phyloP scores from a whole-genome alignment of 2,888 invertebrate genomes.

The Branchellion lobata region DNA sequence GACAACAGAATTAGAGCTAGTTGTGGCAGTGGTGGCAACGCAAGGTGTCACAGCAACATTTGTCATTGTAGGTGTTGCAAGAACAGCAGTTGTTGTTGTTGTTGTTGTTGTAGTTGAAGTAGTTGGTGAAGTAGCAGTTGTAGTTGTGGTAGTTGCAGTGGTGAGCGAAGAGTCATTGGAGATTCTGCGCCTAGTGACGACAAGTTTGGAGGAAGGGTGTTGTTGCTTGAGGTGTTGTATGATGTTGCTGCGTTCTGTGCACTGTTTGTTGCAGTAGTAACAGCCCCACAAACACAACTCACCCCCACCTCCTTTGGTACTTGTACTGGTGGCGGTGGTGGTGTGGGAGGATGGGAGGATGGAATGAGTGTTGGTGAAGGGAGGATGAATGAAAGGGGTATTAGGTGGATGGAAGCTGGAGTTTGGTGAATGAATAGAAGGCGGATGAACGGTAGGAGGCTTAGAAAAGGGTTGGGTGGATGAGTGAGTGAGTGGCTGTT shows the following conservation, averaged over 20 bases:
- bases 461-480: not conserved
- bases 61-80: too few relatives aligned
- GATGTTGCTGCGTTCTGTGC: conserved; percentile 34
- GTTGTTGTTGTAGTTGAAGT: not conserved
- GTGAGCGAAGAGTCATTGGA: conserved; percentile 28
- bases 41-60: too few relatives aligned
- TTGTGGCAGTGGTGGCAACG: too few relatives aligned
- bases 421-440: not conserved
- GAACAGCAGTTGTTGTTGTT: too few relatives aligned
- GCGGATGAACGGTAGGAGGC: not conserved
- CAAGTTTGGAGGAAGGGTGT: conserved; percentile 43
- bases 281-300: conserved; percentile 46
- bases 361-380: not conserved
- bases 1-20: too few relatives aligned
- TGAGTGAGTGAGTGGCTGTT: not conserved
- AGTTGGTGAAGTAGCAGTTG: not conserved
- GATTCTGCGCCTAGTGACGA: conserved; percentile 45
- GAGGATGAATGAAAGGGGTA: not conserved
- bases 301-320: not conserved
- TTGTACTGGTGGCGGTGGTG: not conserved
- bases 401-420: not conserved
- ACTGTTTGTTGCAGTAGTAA: conserved; percentile 47
- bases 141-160: not conserved
- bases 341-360: not conserved
- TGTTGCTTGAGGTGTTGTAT: conserved; percentile 45